Percentiles rank a stretch among this genome's conserved stretches.
phyloP scores from a whole-genome alignment of 1,140 invertebrate species.

The Drosophila orena region DNA sequence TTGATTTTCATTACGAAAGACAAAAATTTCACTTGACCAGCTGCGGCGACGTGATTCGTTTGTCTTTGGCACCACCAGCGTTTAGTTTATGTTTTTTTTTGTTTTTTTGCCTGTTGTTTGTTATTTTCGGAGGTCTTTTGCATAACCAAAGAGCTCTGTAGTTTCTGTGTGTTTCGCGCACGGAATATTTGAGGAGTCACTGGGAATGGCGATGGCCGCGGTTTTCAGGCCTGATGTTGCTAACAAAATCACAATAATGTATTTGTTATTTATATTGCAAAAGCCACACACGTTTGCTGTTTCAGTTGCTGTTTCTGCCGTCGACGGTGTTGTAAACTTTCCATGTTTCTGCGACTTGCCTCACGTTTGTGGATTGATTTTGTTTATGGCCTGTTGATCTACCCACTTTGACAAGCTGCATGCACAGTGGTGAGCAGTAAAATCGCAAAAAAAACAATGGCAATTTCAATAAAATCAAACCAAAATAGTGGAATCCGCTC shows the following conservation, averaged over 20 bases:
- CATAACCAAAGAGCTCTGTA: constrained; percentile 60
- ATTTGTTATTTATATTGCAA: constrained; percentile 68
- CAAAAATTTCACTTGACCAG: constrained; percentile 60
- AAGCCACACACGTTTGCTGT: constrained; percentile 44
- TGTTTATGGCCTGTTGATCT: constrained; percentile 42
- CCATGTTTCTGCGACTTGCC: constrained; percentile 49
- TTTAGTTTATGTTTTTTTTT: constrained; percentile 32
- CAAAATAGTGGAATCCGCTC: neutral
- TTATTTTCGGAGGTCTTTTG: constrained; percentile 47
- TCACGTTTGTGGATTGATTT: constrained; percentile 54
- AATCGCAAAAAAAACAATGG: neutral
- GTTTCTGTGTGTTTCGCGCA: constrained; percentile 52
- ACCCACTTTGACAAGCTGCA: constrained; percentile 27
- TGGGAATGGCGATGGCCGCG: constrained; percentile 3
- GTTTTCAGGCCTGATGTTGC: constrained; percentile 34
- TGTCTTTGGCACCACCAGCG: constrained; percentile 17
- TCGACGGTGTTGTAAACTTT: constrained; percentile 64
- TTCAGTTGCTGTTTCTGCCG: constrained; percentile 15
- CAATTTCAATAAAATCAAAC: neutral
- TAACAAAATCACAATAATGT: constrained; percentile 32
- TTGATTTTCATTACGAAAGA: constrained; percentile 89
- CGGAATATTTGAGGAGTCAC: constrained; percentile 76
- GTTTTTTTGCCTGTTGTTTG: constrained; percentile 24
- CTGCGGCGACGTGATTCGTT: constrained; percentile 59
- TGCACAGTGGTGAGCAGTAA: neutral